Base-by-base conservation (phyloP, 2,888 invertebrate genomes). In the Toxonevra muliebris region DNA sequence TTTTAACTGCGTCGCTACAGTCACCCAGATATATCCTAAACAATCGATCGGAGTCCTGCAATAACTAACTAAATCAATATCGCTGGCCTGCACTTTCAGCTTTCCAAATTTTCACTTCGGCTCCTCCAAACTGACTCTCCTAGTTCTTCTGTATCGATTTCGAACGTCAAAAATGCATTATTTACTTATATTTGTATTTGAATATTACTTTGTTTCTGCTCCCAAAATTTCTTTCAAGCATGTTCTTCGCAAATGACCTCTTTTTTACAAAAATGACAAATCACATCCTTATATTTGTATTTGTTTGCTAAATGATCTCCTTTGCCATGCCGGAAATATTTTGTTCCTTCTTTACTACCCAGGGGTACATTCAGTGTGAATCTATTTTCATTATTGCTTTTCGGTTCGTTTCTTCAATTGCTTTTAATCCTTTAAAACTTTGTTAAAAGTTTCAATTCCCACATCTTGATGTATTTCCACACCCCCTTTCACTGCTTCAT, bases 401-500 rank as follows among this genome's bases (percentile, higher is more conserved):
- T 20, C 41, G 52, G 48, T 65, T 58, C 13, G 42, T 61, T 58
- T 57, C 43, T 70, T 57, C 64, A 2, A 61, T 64, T 11, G 64
- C 64, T 62, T 10, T 41, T 20, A 42, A 10, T 15, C 53, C 9
- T 52, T 40, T 52, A n/a, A n/a, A n/a, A 30, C 53, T 53, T 62
- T 62, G 9, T 42, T 59, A 15, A 64, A n/a, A n/a, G n/a, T 55
- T 40, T 12, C 17, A 1, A 43, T 60, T 3, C 19, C 1, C 15
- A 4, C 55, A 57, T 54, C 65, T 12, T 67, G 63, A 2, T 70
- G 73, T 30, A 73, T 43, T 60, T 73, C 68, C 13, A 64, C 50
- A 2, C 69, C 73, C 17, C 65, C 60, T 65, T 68, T 71, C 58
- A 71, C 69, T 43, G 68, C 69, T 7, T 70, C 61, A 0, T 68